Conservation (phyloP, 2,888 invertebrate species). For the Thymelicus acteon region DNA sequence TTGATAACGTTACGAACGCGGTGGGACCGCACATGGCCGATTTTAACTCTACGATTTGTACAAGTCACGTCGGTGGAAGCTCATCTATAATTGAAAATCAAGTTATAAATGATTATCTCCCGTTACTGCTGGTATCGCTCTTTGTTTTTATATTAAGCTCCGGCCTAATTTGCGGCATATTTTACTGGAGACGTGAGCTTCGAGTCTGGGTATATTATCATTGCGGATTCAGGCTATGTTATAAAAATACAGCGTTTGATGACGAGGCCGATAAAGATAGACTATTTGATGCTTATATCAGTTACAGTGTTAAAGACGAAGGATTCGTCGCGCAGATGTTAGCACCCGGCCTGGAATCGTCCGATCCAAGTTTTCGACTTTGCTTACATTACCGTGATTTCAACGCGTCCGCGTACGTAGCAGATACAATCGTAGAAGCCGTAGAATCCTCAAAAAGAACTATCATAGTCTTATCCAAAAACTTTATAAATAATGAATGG, state of each 20-base stretch:
- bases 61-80: slow-evolving; percentile 88
- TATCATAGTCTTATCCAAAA: slow-evolving; percentile 95
- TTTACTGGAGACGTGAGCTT: slow-evolving; percentile 92
- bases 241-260: slow-evolving; percentile 91
- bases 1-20: slow-evolving; percentile 89
- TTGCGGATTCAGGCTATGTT: slow-evolving; percentile 94
- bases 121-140: slow-evolving; percentile 90
- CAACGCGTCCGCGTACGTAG: slow-evolving; percentile 94
- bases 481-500: slow-evolving; percentile 98
- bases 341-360: slow-evolving; percentile 93
- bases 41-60: slow-evolving; percentile 92
- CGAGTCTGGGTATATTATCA: slow-evolving; percentile 94
- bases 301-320: slow-evolving; percentile 97
- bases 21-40: slow-evolving; percentile 89
- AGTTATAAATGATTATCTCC: slow-evolving; percentile 93
- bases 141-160: slow-evolving; percentile 91
- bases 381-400: slow-evolving; percentile 97
- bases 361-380: slow-evolving; percentile 92
- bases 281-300: slow-evolving; percentile 97
- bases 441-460: slow-evolving; percentile 96
- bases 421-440: slow-evolving; percentile 96
- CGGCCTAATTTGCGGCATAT: slow-evolving; percentile 90
- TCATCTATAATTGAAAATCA: slow-evolving; percentile 90
- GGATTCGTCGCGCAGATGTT: slow-evolving; percentile 95
- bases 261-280: slow-evolving; percentile 93